Conservation (phyloP, 1,140 invertebrate species). For the Danaus melanippus region DNA sequence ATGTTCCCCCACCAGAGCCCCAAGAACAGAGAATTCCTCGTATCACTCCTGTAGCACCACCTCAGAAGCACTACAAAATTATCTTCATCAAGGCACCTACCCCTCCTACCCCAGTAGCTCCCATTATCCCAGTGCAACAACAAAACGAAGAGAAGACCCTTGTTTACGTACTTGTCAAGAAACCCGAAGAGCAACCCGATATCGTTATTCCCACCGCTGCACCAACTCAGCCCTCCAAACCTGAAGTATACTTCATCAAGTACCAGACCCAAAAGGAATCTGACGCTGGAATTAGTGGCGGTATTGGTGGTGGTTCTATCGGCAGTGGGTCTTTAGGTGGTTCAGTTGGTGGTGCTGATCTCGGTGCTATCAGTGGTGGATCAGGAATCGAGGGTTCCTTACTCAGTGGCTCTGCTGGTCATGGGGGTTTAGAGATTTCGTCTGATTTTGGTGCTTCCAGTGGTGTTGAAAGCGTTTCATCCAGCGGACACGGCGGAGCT, state of each 20-base stretch:
- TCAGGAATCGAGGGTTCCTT: slow-evolving; percentile 26
- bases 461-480: slow-evolving; percentile 36
- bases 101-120: slow-evolving; percentile 78
- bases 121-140: slow-evolving; percentile 78
- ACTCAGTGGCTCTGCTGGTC: slow-evolving; percentile 26
- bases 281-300: slow-evolving; percentile 57
- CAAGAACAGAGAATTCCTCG: slow-evolving; percentile 74
- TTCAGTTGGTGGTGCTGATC: slow-evolving; percentile 41
- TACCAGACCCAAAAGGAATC: slow-evolving; percentile 86
- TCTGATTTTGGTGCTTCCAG: slow-evolving; percentile 46
- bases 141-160: slow-evolving; percentile 87
- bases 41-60: slow-evolving; percentile 71
- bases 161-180: slow-evolving; percentile 89
- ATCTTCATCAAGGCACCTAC: slow-evolving; percentile 90
- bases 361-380: slow-evolving; percentile 31
- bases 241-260: slow-evolving; percentile 90
- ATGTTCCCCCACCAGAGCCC: slow-evolving; percentile 84
- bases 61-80: slow-evolving; percentile 89
- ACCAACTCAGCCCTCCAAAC: slow-evolving; percentile 84
- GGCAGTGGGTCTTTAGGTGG: slow-evolving; percentile 40
- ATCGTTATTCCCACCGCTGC: slow-evolving; percentile 83
- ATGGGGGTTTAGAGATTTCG: slow-evolving; percentile 43
- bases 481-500: slow-evolving; percentile 43
- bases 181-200: slow-evolving; percentile 82
- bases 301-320: slow-evolving; percentile 51